These are phyloP conservation scores for Rhinogobius similis DNA, from an alignment of 2,113 vertebrate species.

Conservation along the genomic window DNA sequence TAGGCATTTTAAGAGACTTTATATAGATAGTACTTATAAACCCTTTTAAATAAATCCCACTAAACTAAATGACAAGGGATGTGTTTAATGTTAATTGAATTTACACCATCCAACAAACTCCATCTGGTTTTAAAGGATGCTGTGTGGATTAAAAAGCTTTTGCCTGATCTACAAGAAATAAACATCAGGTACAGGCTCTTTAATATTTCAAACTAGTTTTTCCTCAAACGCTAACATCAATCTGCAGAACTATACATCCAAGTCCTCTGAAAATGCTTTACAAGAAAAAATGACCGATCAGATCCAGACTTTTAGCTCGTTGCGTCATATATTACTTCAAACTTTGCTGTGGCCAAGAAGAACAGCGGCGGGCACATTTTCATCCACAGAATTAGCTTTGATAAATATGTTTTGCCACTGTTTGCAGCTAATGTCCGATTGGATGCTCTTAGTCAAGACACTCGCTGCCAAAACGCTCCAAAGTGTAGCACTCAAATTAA, in stretches of 20 bases:
- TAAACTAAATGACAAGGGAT: too few species aligned
- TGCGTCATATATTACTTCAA: background rate
- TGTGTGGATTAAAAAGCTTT: background rate
- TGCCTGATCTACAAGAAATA: background rate
- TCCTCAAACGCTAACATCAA: background rate
- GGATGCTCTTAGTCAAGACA: constrained; percentile 6
- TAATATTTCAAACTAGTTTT: background rate
- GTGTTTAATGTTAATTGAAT: too few species aligned
- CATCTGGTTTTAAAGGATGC: too few species aligned
- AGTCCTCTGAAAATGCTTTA: background rate
- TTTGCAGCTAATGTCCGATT: constrained; percentile 11
- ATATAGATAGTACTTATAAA: too few species aligned
- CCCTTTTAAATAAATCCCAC: too few species aligned
- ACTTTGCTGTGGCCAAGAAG: background rate
- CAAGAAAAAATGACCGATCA: background rate
- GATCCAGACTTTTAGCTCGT: background rate
- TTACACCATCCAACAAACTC: too few species aligned
- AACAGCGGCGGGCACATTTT: background rate
- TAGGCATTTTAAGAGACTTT: too few species aligned
- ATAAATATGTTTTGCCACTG: constrained; percentile 15
- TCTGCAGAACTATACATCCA: background rate
- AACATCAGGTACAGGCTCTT: background rate
- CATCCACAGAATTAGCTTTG: constrained; percentile 7
- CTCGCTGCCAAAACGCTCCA: constrained; percentile 7
- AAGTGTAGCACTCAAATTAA: constrained; percentile 13